Base-by-base conservation (phyloP, 2,113 vertebrate species). In the Amphiprion percula region DNA sequence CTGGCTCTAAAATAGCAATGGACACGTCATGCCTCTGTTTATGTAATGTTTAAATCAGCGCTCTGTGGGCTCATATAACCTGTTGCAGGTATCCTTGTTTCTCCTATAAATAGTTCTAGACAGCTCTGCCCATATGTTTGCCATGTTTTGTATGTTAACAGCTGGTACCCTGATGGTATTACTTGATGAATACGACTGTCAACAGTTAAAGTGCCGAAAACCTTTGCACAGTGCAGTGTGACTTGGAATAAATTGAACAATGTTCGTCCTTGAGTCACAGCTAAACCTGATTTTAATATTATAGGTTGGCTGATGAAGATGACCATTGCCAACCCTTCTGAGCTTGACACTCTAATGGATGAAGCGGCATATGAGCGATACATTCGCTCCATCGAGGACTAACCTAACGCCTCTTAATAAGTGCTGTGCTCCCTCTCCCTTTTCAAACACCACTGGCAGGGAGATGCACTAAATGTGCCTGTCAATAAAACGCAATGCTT, bases 261-360 rank as follows among this genome's bases (percentile, higher is more conserved):
- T 26, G 23, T 7, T 50, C 10, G 1, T 17, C 33, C 16, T 39
- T 68, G 14, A 64, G 10, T 53, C 58, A 62, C 4, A 9, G 4
- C 19, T 52, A 60, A 39, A 67, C 61, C 5, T 44, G 9, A 23
- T 74, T 55, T 66, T 61, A 41, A 66, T 15, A 65, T 81, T 90
- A 1, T 83, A 99, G 98, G 98, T 62, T 99, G 98, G 98, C 95
- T 99, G 89, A 97, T 99, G 90, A 99, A 99, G 96, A 97, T 99
- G 97, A 96, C 96, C 24, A 92, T 99, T 86, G 95, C 94, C 68
- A 96, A 97, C n/a, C 96, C 97, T 66, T 93, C 95, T 63, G 98
- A 99, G 92, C 93, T 99, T 68, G 96, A 99, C 70, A 85, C 95
- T 49, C 94, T 99, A 33, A 97, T 99, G 98, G 96, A 91, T 4